Evolutionary conservation across 2,113 vertebrate genomes (phyloP).

Genomic region (Turnix velox): DNA sequence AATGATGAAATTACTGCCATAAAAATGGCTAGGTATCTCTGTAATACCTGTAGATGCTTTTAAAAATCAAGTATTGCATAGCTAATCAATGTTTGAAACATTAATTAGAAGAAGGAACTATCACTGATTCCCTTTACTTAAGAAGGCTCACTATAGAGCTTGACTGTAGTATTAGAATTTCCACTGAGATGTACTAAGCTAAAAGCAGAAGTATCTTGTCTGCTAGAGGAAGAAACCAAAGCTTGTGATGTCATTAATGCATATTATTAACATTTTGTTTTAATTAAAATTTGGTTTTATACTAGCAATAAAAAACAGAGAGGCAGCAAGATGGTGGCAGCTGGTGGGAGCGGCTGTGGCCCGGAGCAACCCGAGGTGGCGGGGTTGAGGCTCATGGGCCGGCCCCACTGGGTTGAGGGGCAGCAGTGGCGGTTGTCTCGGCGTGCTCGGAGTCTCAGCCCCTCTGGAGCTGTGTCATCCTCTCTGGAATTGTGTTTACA

Average conservation of each 20-base stretch:
- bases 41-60: background rate
- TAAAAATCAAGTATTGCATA: background rate
- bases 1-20: slow-evolving; percentile 5
- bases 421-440: too few relatives aligned
- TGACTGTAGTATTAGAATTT: slow-evolving; percentile 38
- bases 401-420: too few relatives aligned
- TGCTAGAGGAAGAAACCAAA: slow-evolving; percentile 24
- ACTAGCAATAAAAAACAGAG: background rate
- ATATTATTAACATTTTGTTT: background rate
- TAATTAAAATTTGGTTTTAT: background rate
- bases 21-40: background rate
- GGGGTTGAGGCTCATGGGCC: too few relatives aligned
- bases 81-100: slow-evolving; percentile 26
- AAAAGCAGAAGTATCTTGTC: slow-evolving; percentile 14
- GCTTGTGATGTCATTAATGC: background rate
- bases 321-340: too few relatives aligned
- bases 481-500: too few relatives aligned
- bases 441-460: too few relatives aligned
- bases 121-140: slow-evolving; percentile 12
- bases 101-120: slow-evolving; percentile 15
- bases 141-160: slow-evolving; percentile 17
- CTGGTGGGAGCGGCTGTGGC: too few relatives aligned
- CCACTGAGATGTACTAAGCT: slow-evolving; percentile 17
- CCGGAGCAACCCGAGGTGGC: too few relatives aligned
- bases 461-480: too few relatives aligned